phyloP scores from a whole-genome alignment of 1,140 invertebrate genomes.

The Drosophila sp. region DNA sequence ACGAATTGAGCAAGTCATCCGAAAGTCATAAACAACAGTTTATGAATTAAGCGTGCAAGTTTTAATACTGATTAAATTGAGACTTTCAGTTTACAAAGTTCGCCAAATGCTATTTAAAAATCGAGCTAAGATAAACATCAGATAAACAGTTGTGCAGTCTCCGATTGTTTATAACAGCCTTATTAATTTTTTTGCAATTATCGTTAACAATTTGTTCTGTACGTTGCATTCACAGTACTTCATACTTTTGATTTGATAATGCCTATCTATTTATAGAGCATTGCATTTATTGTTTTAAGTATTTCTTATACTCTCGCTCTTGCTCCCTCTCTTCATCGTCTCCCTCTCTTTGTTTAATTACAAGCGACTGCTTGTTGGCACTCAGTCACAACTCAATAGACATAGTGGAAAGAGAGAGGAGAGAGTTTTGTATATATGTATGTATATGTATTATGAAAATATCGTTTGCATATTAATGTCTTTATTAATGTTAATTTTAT shows the following conservation, averaged over 20 bases:
- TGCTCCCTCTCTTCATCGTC: not conserved
- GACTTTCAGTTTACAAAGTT: not conserved
- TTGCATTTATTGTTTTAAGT: slow-evolving; percentile 34
- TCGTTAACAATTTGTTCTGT: slow-evolving; percentile 22
- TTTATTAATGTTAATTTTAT: slow-evolving; percentile 37
- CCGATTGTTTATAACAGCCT: not conserved
- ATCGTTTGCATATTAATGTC: slow-evolving; percentile 63
- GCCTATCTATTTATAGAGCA: slow-evolving; percentile 65
- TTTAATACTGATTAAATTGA: slow-evolving; percentile 20
- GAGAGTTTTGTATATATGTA: too few relatives aligned
- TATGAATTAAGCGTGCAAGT: slow-evolving; percentile 24
- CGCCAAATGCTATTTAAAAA: too few relatives aligned
- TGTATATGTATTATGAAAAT: too few relatives aligned
- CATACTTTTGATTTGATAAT: slow-evolving; percentile 69
- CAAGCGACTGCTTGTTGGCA: slow-evolving; percentile 28
- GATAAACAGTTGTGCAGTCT: not conserved
- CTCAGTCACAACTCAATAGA: slow-evolving; percentile 18
- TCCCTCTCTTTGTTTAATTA: slow-evolving; percentile 59
- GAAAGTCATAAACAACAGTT: slow-evolving; percentile 23
- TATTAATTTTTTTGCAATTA: slow-evolving; percentile 15
- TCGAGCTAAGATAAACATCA: not conserved
- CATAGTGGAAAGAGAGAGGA: not conserved
- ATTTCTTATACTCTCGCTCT: not conserved
- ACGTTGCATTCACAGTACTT: slow-evolving; percentile 1
- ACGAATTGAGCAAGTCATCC: slow-evolving; percentile 20